Base-by-base conservation (phyloP, 2,888 invertebrate species). In the Aplocera efformata region DNA sequence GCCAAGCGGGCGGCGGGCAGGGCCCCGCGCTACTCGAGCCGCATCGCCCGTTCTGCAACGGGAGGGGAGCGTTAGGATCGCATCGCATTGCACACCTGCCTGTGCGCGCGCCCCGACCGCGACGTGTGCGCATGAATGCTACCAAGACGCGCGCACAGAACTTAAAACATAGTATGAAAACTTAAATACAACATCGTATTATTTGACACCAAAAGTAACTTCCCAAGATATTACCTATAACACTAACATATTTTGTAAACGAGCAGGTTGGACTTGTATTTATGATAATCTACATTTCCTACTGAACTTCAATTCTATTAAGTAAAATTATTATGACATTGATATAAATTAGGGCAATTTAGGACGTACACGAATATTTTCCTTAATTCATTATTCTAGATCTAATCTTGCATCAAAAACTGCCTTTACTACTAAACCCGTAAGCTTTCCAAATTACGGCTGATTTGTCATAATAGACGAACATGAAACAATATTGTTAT, bases 1-100 rank as follows among this genome's bases (percentile, higher is more conserved):
- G 94, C 92, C 92, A 90, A 85, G 90, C 91, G 85, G 89, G 91
- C 91, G 90, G 89, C 86, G 86, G 88, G 89, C 79, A 67, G 68
- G 72, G 77, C 88, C 88, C 85, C 85, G 84, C 85, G 76, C 85
- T 81, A 80, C 74, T 72, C 67, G 79, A 70, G 78, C 71, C 80
- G 82, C 86, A 83, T 82, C 81, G 84, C 83, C 84, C 85, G 85
- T 60, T 84, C 88, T 88, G 88, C 45, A 86, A 85, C 77, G 79
- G 63, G 79, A 78, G 80, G 79, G 84, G 83, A 74, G 74, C 70
- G 71, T 45, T 26, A 45, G n/a, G n/a, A n/a, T 66, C 73, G 69
- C 13, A 5, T 17, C 5, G n/a, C n/a, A 17, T 5, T 75, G 75
- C 77, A 76, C 84, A 85, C 85, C 84, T 83, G 84, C 84, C 72